Evolutionary conservation across 1,140 invertebrate species (phyloP).

Genomic region (Drosophila ananassae): DNA sequence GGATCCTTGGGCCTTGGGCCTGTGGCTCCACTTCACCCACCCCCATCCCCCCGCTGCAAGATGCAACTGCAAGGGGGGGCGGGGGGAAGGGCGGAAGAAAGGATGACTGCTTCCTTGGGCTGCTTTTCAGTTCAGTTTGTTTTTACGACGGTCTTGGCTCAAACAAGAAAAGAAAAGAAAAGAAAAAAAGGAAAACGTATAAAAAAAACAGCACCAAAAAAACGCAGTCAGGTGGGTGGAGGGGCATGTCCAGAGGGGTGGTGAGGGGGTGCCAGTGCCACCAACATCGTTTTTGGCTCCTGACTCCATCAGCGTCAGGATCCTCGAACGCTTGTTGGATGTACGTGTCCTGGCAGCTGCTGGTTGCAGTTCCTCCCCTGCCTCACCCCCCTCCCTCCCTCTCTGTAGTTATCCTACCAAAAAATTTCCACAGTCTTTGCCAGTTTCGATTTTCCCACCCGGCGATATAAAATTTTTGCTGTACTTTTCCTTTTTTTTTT

Average conservation of each 20-base stretch:
- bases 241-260: neutral
- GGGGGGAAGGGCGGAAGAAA: neutral
- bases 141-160: conserved; percentile 69
- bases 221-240: conserved; percentile 38
- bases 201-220: conserved; percentile 27
- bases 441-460: conserved; percentile 26
- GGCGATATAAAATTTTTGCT: conserved; percentile 32
- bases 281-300: conserved; percentile 59
- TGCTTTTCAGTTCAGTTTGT: conserved; percentile 73
- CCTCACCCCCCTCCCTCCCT: conserved; percentile 1
- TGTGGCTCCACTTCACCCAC: neutral
- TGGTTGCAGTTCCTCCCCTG: conserved; percentile 58
- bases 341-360: conserved; percentile 79
- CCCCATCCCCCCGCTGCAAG: conserved; percentile 11
- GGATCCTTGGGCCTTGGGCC: conserved; percentile 29
- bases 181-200: conserved; percentile 4
- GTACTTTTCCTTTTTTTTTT: neutral
- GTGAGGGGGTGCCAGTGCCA: conserved; percentile 2
- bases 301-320: conserved; percentile 57
- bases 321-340: conserved; percentile 58
- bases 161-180: conserved; percentile 47
- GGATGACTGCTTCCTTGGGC: conserved; percentile 38
- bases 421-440: conserved; percentile 12
- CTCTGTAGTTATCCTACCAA: neutral
- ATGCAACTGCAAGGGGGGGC: conserved; percentile 5